These are phyloP conservation scores for Girardinichthys multiradiatus DNA, from an alignment of 2,113 vertebrate genomes.

Conservation along the genomic window DNA sequence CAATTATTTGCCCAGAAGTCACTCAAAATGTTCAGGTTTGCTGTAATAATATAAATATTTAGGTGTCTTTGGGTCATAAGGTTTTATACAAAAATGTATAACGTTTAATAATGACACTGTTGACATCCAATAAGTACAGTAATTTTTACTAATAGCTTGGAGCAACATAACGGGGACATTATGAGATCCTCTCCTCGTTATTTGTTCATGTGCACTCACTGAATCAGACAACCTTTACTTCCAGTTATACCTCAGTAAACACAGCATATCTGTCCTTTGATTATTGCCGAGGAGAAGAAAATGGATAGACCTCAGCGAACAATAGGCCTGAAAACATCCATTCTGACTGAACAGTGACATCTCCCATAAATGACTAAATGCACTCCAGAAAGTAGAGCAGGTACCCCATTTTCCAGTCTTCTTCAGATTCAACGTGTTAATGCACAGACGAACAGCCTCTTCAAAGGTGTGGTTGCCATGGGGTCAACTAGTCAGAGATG, in stretches of 20 bases:
- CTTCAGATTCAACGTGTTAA: neutral
- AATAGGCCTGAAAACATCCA: constrained; percentile 46
- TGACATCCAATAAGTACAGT: neutral
- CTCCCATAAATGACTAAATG: constrained; percentile 7
- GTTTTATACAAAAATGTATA: too few species aligned
- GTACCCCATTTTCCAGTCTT: constrained; percentile 4
- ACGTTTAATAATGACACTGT: too few species aligned
- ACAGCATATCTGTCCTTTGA: constrained; percentile 64
- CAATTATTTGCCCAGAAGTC: constrained; percentile 61
- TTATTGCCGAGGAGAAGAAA: constrained; percentile 61
- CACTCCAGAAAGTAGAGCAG: neutral
- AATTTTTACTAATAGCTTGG: constrained; percentile 55
- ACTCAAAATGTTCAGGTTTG: constrained; percentile 31
- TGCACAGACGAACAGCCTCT: constrained; percentile 27
- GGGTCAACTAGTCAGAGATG: constrained; percentile 2
- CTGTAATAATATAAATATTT: neutral
- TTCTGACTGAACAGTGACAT: constrained; percentile 40
- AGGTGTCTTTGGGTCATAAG: neutral
- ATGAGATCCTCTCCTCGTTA: constrained; percentile 48
- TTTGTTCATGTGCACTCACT: constrained; percentile 34
- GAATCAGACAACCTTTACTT: constrained; percentile 55
- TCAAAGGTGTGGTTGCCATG: constrained; percentile 8
- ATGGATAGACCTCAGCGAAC: constrained; percentile 63
- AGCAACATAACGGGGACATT: constrained; percentile 45
- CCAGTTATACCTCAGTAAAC: constrained; percentile 70